Base-by-base conservation (phyloP, 2,888 invertebrate genomes). In the Toxonevra muliebris region DNA sequence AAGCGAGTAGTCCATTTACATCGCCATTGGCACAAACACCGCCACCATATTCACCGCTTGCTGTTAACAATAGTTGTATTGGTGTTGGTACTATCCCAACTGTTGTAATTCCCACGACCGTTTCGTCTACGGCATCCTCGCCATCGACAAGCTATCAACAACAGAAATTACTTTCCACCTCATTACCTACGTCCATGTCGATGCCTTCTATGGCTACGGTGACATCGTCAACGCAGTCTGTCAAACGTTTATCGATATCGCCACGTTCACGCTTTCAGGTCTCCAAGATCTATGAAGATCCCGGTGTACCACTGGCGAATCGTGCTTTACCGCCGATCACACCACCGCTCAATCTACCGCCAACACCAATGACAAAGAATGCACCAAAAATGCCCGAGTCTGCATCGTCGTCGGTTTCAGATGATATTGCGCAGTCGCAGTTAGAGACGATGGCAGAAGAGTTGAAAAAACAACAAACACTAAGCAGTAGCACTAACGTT, bases 201-300 rank as follows among this genome's bases (percentile, higher is more conserved):
- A 58, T 82, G 72, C 80, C 83, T 40, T 78, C 82, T 65, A 82
- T 82, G 80, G 79, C 82, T 17, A 76, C 78, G 9, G 78, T 78
- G 12, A 81, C 83, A 2, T 83, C 82, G 40, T 83, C 83, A 41
- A 82, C 83, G 15, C 82, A 84, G 74, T 83, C 84, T 8, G 72
- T 83, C 12, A 82, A 82, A 68, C 77, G 83, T 30, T 69, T 72
- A 48, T 81, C 84, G 41, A 76, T 77, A n/a, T 84, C 83, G 66
- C 83, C 84, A n/a, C 81, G 83, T 50, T 84, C 83, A 11, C 82
- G 83, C 41, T 83, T 83, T 70, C 79, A 80, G 66, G 83, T 83
- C 17, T 80, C 78, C 50, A 82, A 84, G 62, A 83, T 83, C 68
- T 84, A 84, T 65, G 83, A 83, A 73, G 83, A 83, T 76, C 83